Conservation (phyloP, 1,140 invertebrate genomes). For the Sipha flava region DNA sequence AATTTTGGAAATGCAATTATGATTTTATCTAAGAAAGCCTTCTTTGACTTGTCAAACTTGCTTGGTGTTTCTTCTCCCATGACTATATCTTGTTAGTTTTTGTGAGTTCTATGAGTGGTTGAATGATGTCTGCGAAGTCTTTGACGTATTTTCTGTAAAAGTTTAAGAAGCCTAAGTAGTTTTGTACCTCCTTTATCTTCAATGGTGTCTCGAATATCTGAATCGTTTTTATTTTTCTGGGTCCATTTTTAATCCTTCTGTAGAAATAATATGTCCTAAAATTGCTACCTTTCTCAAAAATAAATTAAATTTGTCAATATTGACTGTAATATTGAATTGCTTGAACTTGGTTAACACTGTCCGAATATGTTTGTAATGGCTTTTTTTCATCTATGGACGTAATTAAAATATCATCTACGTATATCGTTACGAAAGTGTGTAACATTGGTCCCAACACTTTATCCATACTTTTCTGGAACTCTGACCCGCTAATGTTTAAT, state of each 20-base stretch:
- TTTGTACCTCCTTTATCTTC: background rate
- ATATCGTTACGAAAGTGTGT: background rate
- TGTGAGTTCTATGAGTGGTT: background rate
- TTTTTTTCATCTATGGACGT: background rate
- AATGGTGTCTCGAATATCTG: background rate
- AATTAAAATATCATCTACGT: background rate
- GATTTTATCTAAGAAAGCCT: background rate
- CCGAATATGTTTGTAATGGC: background rate
- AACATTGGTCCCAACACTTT: background rate
- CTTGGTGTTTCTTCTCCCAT: background rate
- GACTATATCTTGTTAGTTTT: background rate
- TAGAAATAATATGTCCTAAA: background rate
- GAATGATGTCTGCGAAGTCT: background rate
- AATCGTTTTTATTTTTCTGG: background rate
- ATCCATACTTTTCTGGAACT: background rate
- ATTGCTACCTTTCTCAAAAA: background rate
- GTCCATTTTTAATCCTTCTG: background rate
- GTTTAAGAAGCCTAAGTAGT: background rate
- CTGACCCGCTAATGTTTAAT: background rate
- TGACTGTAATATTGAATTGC: background rate
- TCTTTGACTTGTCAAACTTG: background rate
- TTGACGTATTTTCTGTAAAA: background rate
- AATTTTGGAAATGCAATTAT: constrained; percentile 36
- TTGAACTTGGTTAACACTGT: background rate
- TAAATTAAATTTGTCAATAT: background rate